Evolutionary conservation across 35 echinoderm and acorn worm genomes (phyloP).

Genomic region (Ptychodera flava): DNA sequence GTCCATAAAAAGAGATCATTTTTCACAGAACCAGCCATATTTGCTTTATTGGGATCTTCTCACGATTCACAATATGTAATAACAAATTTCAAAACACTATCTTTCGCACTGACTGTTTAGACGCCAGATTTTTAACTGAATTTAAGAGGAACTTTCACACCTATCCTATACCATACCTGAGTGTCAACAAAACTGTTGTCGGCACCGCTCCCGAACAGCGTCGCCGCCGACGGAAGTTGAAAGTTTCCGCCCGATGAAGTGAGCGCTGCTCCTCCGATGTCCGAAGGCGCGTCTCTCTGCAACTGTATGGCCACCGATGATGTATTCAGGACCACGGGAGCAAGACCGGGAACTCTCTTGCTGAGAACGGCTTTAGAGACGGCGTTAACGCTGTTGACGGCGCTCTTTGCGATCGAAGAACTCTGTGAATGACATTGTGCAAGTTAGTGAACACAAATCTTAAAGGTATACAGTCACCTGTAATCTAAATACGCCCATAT

Average conservation of each 20-base stretch:
- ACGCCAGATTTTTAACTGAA: too few relatives aligned
- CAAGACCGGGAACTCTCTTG: slow-evolving; percentile 13
- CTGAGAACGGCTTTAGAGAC: slow-evolving; percentile 8
- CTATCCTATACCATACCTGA: neutral
- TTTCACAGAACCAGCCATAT: too few relatives aligned
- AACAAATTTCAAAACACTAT: too few relatives aligned
- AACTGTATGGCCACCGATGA: slow-evolving; percentile 7
- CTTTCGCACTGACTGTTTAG: too few relatives aligned
- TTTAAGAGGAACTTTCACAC: too few relatives aligned
- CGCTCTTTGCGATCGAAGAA: neutral
- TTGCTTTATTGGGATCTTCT: too few relatives aligned
- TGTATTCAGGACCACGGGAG: slow-evolving; percentile 14
- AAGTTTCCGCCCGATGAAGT: slow-evolving; percentile 4
- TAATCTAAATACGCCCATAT: too few relatives aligned
- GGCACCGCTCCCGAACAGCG: neutral
- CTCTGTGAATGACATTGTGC: too few relatives aligned
- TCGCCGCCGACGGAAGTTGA: slow-evolving; percentile 6
- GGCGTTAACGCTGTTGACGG: neutral
- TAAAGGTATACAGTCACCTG: too few relatives aligned
- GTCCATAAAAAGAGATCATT: too few relatives aligned
- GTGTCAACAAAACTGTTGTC: neutral
- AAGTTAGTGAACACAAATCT: too few relatives aligned
- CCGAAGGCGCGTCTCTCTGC: neutral
- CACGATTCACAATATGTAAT: too few relatives aligned
- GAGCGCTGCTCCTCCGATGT: neutral